Evolutionary conservation across 2,797 vertebrate genomes (phyloP).

Genomic region (Discoglossus pictus): DNA sequence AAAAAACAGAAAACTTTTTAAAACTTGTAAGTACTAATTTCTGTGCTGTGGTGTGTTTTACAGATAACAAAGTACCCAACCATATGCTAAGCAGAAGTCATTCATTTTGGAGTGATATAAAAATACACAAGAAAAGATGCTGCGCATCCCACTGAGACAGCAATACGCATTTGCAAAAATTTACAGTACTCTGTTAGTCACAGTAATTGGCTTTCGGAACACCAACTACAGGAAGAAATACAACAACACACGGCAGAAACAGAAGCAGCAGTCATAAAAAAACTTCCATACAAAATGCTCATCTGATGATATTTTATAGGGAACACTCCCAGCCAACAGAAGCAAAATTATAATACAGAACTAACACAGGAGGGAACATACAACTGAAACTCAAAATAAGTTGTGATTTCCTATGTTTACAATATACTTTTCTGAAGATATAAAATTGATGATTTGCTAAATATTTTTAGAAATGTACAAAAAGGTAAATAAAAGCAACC

Average conservation of each 20-base stretch:
- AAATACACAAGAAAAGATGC: slow-evolving; percentile 28
- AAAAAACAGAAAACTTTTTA: slow-evolving; percentile 5
- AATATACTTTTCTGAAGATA: no score
- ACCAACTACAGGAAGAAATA: slow-evolving; percentile 50
- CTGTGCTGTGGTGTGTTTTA: slow-evolving; percentile 6
- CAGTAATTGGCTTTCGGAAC: slow-evolving; percentile 50
- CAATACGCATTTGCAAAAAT: slow-evolving; percentile 10
- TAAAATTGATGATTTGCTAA: no score
- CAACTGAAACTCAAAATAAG: not conserved
- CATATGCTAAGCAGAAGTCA: slow-evolving; percentile 8
- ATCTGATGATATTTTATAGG: slow-evolving; percentile 25
- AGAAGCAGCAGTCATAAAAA: slow-evolving; percentile 38
- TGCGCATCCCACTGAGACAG: slow-evolving; percentile 4
- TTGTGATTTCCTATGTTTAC: not conserved
- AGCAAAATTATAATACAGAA: slow-evolving; percentile 42
- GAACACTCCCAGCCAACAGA: slow-evolving; percentile 10
- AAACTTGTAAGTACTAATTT: slow-evolving; percentile 41
- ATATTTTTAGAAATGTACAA: no score
- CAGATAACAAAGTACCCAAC: slow-evolving; percentile 25
- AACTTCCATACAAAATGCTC: slow-evolving; percentile 34
- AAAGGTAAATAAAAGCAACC: no score
- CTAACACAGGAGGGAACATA: slow-evolving; percentile 3
- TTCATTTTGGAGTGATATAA: slow-evolving; percentile 22
- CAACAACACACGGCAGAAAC: slow-evolving; percentile 22
- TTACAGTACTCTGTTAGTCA: slow-evolving; percentile 37